A percentile compares a stretch with the other conserved stretches of the same genome.
Conservation (phyloP, 2,113 vertebrate genomes). For the Riparia riparia region DNA sequence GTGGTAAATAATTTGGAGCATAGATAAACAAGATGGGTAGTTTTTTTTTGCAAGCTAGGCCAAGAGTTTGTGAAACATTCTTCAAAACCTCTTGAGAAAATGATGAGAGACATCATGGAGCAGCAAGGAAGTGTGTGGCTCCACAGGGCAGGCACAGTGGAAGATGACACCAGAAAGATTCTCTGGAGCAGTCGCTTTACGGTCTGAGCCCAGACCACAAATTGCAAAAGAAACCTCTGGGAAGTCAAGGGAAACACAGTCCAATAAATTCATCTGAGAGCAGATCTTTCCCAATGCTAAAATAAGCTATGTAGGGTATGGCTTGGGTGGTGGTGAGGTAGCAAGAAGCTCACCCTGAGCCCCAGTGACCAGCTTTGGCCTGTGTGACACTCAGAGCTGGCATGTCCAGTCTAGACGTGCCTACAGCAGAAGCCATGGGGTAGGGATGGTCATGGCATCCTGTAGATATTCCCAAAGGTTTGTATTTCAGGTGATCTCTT, state of each 20-base stretch:
- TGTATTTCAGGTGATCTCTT: constrained; percentile 47
- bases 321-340: neutral
- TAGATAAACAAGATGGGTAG: neutral
- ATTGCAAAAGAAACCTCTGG: neutral
- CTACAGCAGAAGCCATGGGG: neutral
- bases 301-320: neutral
- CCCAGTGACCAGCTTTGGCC: neutral
- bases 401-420: neutral
- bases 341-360: neutral
- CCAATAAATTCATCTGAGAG: neutral
- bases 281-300: neutral
- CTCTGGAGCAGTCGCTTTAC: fast-evolving
- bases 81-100: constrained; percentile 37
- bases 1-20: constrained; percentile 32
- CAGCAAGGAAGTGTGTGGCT: neutral
- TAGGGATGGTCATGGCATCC: neutral
- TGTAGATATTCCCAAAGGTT: neutral
- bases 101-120: neutral
- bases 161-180: neutral
- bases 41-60: neutral
- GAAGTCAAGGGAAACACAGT: neutral
- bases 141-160: neutral
- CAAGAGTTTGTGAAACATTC: constrained; percentile 9
- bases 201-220: neutral
- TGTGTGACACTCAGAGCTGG: neutral